A percentile compares a stretch with the other conserved stretches of the same genome.
Conservation (phyloP, 2,113 vertebrate species). For the Anguilla japonica region DNA sequence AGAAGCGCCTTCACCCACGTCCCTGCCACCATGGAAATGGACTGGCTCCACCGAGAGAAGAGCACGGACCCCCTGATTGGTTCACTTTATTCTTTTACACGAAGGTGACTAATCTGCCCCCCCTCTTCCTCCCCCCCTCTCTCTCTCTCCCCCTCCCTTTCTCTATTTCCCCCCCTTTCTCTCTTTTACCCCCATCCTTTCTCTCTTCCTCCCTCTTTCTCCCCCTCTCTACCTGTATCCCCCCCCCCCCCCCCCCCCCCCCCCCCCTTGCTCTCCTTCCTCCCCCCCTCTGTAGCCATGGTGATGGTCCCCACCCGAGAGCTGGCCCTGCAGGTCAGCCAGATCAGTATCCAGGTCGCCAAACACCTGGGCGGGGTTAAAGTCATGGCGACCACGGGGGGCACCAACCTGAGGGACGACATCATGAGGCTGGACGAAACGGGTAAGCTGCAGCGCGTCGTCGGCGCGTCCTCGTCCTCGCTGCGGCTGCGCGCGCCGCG, state of each 20-base stretch:
- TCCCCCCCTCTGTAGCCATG: slow-evolving; percentile 55
- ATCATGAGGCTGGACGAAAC: slow-evolving; percentile 78
- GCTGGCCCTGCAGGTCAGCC: slow-evolving; percentile 75
- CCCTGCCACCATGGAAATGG: background rate
- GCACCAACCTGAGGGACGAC: slow-evolving; percentile 74
- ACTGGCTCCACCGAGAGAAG: background rate
- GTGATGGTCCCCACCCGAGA: slow-evolving; percentile 77
- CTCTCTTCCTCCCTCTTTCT: slow-evolving; percentile 22
- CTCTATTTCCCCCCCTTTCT: background rate
- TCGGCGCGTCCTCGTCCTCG: background rate
- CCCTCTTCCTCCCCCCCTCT: background rate
- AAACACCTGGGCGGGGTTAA: slow-evolving; percentile 76
- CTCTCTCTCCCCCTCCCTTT: slow-evolving; percentile 11
- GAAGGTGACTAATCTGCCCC: slow-evolving; percentile 9
- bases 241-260: slow-evolving; percentile 26
- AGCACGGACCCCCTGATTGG: background rate
- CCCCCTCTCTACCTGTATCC: background rate
- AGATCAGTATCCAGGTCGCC: slow-evolving; percentile 76
- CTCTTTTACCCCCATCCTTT: background rate
- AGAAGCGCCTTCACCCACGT: background rate
- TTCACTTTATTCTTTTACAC: background rate
- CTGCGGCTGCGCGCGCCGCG: background rate
- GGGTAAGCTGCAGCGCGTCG: slow-evolving; percentile 47
- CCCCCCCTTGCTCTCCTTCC: slow-evolving; percentile 1
- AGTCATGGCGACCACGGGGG: slow-evolving; percentile 78